A percentile compares a stretch with the other conserved stretches of the same genome.
Evolutionary conservation across 2,888 invertebrate species (phyloP).

Genomic region (Cyclophora albipunctata): DNA sequence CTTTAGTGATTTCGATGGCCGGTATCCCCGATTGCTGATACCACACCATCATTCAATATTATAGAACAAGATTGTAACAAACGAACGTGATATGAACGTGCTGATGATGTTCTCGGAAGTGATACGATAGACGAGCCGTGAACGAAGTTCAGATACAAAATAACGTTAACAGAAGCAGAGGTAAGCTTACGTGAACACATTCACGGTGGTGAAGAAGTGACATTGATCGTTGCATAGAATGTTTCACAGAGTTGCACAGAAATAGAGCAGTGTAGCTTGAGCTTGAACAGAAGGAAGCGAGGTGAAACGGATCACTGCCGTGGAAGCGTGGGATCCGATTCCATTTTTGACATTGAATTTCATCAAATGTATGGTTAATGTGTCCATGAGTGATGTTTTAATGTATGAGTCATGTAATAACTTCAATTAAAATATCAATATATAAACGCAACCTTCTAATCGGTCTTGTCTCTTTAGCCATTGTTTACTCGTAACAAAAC

Average conservation of each 20-base stretch:
- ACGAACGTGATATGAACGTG: conserved; percentile 46
- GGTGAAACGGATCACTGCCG: conserved; percentile 53
- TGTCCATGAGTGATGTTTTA: conserved; percentile 35
- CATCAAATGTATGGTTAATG: conserved; percentile 24
- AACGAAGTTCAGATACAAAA: not conserved
- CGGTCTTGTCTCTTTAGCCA: not conserved
- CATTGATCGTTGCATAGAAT: conserved; percentile 5
- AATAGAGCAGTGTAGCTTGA: conserved; percentile 27
- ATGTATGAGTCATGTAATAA: conserved; percentile 28
- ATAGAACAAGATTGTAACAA: conserved; percentile 45
- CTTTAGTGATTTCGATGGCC: conserved; percentile 87
- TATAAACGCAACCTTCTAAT: conserved; percentile 11
- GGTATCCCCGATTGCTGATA: conserved; percentile 75
- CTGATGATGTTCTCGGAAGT: conserved; percentile 45
- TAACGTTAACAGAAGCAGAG: conserved; percentile 1
- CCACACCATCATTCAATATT: conserved; percentile 67
- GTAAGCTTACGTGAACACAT: conserved; percentile 6
- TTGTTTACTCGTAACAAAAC: conserved; percentile 1
- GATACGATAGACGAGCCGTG: conserved; percentile 16
- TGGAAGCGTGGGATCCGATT: conserved; percentile 34
- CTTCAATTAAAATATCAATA: conserved; percentile 17
- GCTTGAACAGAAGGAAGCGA: conserved; percentile 46
- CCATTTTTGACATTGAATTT: conserved; percentile 11
- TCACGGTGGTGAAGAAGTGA: not conserved
- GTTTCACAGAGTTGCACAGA: conserved; percentile 13